Conservation (phyloP, 1,140 invertebrate species). For the Lepidurus couesii region DNA sequence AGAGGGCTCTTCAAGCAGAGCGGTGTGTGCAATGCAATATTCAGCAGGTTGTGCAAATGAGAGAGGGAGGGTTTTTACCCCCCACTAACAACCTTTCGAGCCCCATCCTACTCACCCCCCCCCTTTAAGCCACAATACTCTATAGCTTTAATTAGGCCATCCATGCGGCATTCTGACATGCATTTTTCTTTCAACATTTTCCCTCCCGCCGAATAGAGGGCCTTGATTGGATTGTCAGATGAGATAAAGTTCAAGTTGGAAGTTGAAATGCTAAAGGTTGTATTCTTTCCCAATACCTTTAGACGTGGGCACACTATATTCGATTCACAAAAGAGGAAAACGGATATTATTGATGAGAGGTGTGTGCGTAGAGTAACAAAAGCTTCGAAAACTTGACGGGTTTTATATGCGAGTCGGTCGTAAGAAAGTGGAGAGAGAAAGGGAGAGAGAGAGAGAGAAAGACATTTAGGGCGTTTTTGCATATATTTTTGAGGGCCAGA, state of each 20-base stretch:
- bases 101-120: neutral
- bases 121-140: neutral
- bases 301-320: neutral
- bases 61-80: neutral
- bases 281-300: neutral
- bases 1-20: neutral
- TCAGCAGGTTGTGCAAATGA: constrained; percentile 21
- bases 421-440: neutral
- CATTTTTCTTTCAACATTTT: neutral
- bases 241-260: constrained; percentile 1
- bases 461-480: neutral
- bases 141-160: constrained; percentile 22
- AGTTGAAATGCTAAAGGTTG: constrained; percentile 6
- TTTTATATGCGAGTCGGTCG: neutral
- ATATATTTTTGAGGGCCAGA: neutral
- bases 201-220: neutral
- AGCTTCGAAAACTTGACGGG: neutral
- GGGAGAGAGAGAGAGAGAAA: neutral
- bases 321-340: neutral
- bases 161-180: constrained; percentile 17
- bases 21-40: constrained; percentile 22
- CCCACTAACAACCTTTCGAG: neutral
- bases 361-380: neutral
- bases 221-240: constrained; percentile 19
- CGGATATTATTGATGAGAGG: neutral